A percentile compares a stretch with the other conserved stretches of the same genome.
phyloP scores from a whole-genome alignment of 1,140 invertebrate species.

The Solenopsis invicta region DNA sequence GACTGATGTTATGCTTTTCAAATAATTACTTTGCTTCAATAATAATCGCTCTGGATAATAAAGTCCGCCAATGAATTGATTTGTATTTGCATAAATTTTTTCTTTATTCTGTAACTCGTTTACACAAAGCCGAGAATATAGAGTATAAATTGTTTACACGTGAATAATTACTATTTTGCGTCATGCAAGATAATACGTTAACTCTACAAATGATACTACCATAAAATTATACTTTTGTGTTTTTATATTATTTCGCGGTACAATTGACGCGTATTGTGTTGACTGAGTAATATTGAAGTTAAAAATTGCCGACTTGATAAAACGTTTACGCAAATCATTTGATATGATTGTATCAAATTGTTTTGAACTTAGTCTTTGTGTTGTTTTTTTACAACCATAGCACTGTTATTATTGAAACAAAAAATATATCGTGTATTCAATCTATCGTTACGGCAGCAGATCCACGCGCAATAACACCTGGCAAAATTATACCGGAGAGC shows the following conservation, averaged over 20 bases:
- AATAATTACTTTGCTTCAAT: slow-evolving; percentile 53
- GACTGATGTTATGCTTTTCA: neutral
- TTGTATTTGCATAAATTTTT: slow-evolving; percentile 64
- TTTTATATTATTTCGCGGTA: neutral
- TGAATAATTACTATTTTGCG: slow-evolving; percentile 56
- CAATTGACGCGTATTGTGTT: neutral
- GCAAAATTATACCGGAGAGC: neutral
- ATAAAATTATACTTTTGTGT: slow-evolving; percentile 29
- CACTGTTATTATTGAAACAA: neutral
- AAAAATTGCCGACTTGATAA: slow-evolving; percentile 9
- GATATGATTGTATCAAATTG: neutral
- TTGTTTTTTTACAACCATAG: neutral
- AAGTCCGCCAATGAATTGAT: slow-evolving; percentile 70
- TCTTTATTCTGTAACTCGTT: slow-evolving; percentile 11
- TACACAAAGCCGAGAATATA: slow-evolving; percentile 61
- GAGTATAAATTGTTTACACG: slow-evolving; percentile 59
- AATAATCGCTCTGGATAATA: slow-evolving; percentile 70
- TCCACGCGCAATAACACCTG: neutral
- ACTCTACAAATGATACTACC: neutral
- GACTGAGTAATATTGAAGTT: neutral
- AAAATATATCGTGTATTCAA: neutral
- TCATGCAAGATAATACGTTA: slow-evolving; percentile 30
- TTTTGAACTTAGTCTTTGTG: neutral
- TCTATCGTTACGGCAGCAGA: neutral
- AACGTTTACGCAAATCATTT: slow-evolving; percentile 17